These are phyloP conservation scores for Dicroscelio sp. DNA, from an alignment of 2,888 invertebrate species.

Conservation along the genomic window DNA sequence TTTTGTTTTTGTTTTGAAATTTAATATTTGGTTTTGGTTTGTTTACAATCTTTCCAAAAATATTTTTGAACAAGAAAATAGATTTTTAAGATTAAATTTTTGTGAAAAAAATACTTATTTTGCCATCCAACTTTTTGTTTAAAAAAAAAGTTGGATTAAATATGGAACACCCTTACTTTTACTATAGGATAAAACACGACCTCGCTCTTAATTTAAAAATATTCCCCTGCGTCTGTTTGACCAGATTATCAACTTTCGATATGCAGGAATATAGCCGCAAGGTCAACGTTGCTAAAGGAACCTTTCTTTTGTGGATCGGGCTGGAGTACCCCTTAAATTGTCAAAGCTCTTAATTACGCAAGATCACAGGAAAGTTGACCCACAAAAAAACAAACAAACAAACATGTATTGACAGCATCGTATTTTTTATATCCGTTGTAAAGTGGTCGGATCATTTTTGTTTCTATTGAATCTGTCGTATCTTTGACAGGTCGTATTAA, in stretches of 20 bases:
- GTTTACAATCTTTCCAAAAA: too few relatives aligned
- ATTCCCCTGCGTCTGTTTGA: slow-evolving; percentile 63
- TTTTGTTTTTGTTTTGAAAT: too few relatives aligned
- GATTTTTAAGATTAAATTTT: too few relatives aligned
- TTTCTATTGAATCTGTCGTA: too few relatives aligned
- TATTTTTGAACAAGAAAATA: too few relatives aligned
- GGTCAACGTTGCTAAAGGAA: slow-evolving; percentile 60
- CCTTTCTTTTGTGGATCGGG: slow-evolving; percentile 61
- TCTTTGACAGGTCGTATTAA: too few relatives aligned
- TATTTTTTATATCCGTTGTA: too few relatives aligned
- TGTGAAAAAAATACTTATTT: too few relatives aligned
- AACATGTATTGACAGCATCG: too few relatives aligned
- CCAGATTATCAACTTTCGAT: slow-evolving; percentile 81
- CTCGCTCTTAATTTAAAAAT: slow-evolving; percentile 85
- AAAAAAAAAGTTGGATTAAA: background rate
- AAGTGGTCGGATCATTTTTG: too few relatives aligned
- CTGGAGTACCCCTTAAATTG: slow-evolving; percentile 53
- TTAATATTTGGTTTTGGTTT: too few relatives aligned
- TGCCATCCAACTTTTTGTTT: too few relatives aligned
- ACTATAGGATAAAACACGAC: slow-evolving; percentile 73
- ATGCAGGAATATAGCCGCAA: slow-evolving; percentile 62
- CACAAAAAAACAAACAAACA: slow-evolving; percentile 31
- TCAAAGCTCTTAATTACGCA: slow-evolving; percentile 58
- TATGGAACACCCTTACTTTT: slow-evolving; percentile 50
- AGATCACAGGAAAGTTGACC: slow-evolving; percentile 60